phyloP scores from a whole-genome alignment of 1,140 invertebrate species.

The Mamestra configurata region DNA sequence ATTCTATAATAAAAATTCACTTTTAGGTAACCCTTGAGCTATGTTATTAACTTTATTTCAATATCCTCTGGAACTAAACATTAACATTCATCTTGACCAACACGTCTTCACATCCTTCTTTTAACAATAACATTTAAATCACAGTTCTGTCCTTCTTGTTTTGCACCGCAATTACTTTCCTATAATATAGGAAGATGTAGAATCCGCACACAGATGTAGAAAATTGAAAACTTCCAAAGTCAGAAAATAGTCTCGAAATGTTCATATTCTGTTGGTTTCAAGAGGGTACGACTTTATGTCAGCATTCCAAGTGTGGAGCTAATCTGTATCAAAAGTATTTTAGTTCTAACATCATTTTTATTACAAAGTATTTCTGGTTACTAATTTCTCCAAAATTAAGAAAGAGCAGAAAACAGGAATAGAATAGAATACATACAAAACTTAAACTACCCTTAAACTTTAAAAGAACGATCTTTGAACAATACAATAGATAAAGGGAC shows the following conservation, averaged over 20 bases:
- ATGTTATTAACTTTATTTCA: constrained; percentile 51
- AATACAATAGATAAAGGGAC: constrained; percentile 56
- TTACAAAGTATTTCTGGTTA: constrained; percentile 2
- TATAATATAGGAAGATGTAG: constrained; percentile 42
- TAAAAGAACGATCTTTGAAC: constrained; percentile 39
- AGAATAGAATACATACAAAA: constrained; percentile 24
- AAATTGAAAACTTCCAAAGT: constrained; percentile 18
- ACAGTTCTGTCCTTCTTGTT: constrained; percentile 68
- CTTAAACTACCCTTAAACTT: constrained; percentile 43
- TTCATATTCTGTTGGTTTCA: neutral
- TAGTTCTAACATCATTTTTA: neutral
- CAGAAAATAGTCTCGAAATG: constrained; percentile 8
- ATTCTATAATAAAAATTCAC: constrained; percentile 59
- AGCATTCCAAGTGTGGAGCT: constrained; percentile 7
- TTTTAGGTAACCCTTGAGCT: constrained; percentile 61
- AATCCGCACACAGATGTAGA: constrained; percentile 30
- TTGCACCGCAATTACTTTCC: constrained; percentile 60
- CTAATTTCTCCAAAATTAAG: constrained; percentile 16
- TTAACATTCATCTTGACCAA: constrained; percentile 41
- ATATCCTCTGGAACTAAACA: constrained; percentile 49
- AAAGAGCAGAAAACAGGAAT: constrained; percentile 35
- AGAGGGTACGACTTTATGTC: constrained; percentile 5
- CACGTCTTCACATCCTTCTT: constrained; percentile 47
- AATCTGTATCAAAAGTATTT: constrained; percentile 3
- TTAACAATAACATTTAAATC: constrained; percentile 72